Percentiles rank a stretch among this genome's conserved stretches.
phyloP scores from a whole-genome alignment of 2,113 vertebrate species.

The Psittacula cyanocephala region DNA sequence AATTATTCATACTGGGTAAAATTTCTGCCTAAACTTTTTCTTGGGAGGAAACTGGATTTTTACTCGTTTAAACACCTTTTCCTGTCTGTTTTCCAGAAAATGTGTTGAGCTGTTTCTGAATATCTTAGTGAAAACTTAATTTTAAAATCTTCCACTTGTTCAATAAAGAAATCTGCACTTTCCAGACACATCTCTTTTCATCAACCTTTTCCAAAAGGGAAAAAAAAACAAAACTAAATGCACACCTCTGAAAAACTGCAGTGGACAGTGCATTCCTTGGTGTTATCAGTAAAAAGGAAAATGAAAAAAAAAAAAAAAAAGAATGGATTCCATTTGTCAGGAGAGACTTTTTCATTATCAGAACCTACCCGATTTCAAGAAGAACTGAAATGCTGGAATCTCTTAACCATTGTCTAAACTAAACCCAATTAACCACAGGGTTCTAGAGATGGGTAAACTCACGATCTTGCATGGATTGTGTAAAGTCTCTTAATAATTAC shows the following conservation, averaged over 20 bases:
- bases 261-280: neutral
- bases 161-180: neutral
- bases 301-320: neutral
- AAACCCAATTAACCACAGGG: neutral
- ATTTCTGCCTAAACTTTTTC: neutral
- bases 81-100: neutral
- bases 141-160: neutral
- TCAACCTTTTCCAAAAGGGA: neutral
- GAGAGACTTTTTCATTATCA: neutral
- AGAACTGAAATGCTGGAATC: neutral
- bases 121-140: neutral
- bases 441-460: neutral
- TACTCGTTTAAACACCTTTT: neutral
- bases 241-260: neutral
- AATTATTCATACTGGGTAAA: neutral
- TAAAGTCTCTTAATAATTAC: constrained; percentile 38
- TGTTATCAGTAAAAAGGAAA: neutral
- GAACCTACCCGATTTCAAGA: neutral
- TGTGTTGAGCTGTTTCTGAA: neutral
- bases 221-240: neutral
- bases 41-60: neutral
- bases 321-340: neutral
- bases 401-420: neutral
- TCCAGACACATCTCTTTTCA: neutral
- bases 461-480: neutral